Percentiles rank a stretch among this genome's conserved stretches.
Conservation (phyloP, 2,797 vertebrate genomes). For the Halcyon smyrnensis region DNA sequence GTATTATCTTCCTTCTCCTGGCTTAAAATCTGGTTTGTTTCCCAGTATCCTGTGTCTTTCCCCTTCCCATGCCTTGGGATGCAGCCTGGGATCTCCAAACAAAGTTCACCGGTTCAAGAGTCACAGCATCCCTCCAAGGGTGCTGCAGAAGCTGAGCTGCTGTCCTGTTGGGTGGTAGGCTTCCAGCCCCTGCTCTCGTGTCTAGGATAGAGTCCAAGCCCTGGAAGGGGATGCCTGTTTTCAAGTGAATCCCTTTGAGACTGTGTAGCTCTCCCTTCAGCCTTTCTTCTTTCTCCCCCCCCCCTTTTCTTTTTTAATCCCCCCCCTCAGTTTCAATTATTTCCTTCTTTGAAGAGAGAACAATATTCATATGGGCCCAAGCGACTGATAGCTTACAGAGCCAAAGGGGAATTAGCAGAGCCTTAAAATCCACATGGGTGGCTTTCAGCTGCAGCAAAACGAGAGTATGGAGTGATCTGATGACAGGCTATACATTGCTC, state of each 20-base stretch:
- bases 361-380: background rate
- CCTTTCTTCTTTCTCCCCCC: background rate
- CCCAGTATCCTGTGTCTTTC: background rate
- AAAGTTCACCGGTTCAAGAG: background rate
- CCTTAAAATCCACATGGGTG: conserved; percentile 32
- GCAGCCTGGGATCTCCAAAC: background rate
- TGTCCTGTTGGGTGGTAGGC: background rate
- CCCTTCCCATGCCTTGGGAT: fast-evolving
- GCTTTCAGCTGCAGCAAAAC: fast-evolving
- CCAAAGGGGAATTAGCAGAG: background rate
- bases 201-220: background rate
- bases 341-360: background rate
- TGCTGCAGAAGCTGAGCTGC: background rate
- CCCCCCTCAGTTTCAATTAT: background rate
- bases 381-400: background rate
- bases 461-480: background rate
- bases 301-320: too few species aligned
- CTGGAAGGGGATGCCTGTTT: background rate
- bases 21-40: fast-evolving
- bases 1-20: background rate
- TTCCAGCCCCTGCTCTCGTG: background rate
- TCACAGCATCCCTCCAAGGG: background rate
- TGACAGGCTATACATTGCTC: background rate
- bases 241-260: background rate
- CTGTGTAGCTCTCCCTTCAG: background rate